phyloP scores from a whole-genome alignment of 2,888 invertebrate genomes.

The Eilema depressum region DNA sequence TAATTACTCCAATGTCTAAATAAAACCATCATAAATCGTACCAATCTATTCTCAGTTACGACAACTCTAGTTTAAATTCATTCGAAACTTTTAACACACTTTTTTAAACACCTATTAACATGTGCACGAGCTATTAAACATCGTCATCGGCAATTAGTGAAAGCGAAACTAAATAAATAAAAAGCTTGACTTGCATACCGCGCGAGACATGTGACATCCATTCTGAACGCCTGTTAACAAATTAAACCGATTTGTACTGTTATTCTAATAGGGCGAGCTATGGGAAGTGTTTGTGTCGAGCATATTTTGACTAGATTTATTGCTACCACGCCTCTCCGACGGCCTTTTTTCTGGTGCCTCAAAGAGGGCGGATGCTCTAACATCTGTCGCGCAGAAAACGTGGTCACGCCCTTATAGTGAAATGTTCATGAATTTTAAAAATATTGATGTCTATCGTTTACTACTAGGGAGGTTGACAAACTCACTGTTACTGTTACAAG shows the following conservation, averaged over 20 bases:
- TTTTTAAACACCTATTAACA: slow-evolving; percentile 71
- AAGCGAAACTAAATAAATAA: slow-evolving; percentile 80
- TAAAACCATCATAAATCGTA: slow-evolving; percentile 7
- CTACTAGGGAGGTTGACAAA: too few relatives aligned
- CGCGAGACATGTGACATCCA: slow-evolving; percentile 82
- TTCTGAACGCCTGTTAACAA: slow-evolving; percentile 85
- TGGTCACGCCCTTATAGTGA: slow-evolving; percentile 74
- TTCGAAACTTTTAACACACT: slow-evolving; percentile 21
- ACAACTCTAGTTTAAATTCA: slow-evolving; percentile 21
- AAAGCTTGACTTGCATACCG: slow-evolving; percentile 60
- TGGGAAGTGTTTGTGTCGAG: slow-evolving; percentile 84
- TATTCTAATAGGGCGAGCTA: slow-evolving; percentile 83
- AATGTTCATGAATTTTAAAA: slow-evolving; percentile 65
- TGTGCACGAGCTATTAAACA: slow-evolving; percentile 82
- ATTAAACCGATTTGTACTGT: slow-evolving; percentile 86
- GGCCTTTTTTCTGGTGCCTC: slow-evolving; percentile 70
- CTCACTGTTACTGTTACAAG: background rate
- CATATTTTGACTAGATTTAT: slow-evolving; percentile 87
- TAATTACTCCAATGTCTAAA: background rate
- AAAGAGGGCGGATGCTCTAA: slow-evolving; percentile 76
- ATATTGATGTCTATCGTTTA: slow-evolving; percentile 50
- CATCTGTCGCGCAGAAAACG: slow-evolving; percentile 80
- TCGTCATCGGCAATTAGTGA: slow-evolving; percentile 85
- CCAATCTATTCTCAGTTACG: slow-evolving; percentile 12
- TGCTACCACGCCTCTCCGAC: slow-evolving; percentile 82